Evolutionary conservation across 2,113 vertebrate species (phyloP).

Genomic region (Cranoglanis bouderius): DNA sequence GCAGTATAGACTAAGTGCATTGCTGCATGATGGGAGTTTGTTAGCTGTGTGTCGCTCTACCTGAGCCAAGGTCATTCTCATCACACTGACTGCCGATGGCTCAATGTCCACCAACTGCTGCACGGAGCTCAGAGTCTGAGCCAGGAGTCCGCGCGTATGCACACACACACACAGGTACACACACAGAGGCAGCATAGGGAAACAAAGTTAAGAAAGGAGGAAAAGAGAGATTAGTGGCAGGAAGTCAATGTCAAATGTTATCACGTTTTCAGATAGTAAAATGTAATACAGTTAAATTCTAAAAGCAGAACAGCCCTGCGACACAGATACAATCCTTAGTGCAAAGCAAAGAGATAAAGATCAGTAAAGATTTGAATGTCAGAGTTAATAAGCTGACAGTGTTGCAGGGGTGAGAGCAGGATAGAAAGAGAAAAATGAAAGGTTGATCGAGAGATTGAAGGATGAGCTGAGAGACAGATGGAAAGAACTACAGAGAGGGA

Average conservation of each 20-base stretch:
- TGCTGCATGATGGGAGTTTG: slow-evolving; percentile 33
- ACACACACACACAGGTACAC: slow-evolving; percentile 64
- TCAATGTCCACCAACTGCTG: slow-evolving; percentile 98
- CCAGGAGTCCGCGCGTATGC: slow-evolving; percentile 65
- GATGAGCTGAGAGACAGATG: slow-evolving; percentile 32
- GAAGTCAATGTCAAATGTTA: not conserved
- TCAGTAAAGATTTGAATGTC: not conserved
- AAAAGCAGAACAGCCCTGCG: not conserved
- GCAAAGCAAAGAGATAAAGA: not conserved
- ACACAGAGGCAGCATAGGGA: not conserved
- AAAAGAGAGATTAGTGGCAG: slow-evolving; percentile 24
- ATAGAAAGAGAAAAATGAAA: slow-evolving; percentile 5
- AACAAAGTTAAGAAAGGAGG: slow-evolving; percentile 24
- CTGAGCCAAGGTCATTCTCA: slow-evolving; percentile 99
- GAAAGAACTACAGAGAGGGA: not conserved
- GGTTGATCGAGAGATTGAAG: slow-evolving; percentile 31
- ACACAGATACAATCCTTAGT: not conserved
- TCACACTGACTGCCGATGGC: slow-evolving; percentile 95
- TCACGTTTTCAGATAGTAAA: not conserved
- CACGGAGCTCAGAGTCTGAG: slow-evolving; percentile 91
- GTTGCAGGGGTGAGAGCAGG: not conserved
- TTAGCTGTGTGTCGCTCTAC: slow-evolving; percentile 69
- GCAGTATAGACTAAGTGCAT: not conserved
- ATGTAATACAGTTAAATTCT: slow-evolving; percentile 1
- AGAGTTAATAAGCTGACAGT: slow-evolving; percentile 1